Base-by-base conservation (phyloP, 2,113 vertebrate genomes). In the Odocoileus virginianus region DNA sequence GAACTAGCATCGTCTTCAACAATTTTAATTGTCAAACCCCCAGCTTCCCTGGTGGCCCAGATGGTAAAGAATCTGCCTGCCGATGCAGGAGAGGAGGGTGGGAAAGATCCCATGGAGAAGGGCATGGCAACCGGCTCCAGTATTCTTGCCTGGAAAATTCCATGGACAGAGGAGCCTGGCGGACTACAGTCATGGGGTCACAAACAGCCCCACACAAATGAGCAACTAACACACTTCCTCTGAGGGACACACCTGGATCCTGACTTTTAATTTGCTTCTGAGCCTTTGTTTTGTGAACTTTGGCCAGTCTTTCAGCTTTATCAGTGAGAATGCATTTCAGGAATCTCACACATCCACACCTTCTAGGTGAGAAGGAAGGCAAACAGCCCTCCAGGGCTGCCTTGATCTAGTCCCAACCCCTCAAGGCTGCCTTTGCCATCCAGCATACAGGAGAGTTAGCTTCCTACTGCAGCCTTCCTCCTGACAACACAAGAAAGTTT, bases 21-120 rank as follows among this genome's bases (percentile, higher is more conserved):
- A 43, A 40, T 92, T 95, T 94, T 47, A 89, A 58, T 79, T 83
- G 11, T 84, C 95, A 87, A 79, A 95, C 33, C 6, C 67, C 67
- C 2, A 74, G 71, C 40, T 43, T 76, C 71, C 23, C 71, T 27
- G 40, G 71, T 43, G 40, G 40, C 71, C 27, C 71, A 43, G 36
- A 27, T 3, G 40, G 71, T 43, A 27, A 76, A 43, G 71, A 43
- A 25, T 43, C 40, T 43, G 71, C 40, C 71, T 74, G 67, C 19
- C 67, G 14, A 5, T 76, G 71, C 71, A 43, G 40, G 12, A 76
- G 71, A 76, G 0, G 2, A 27, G 6, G 71, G 36, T 27, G 47
- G 47, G 47, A 50, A 50, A 15, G 71, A 76, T 43, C 71, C 40
- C 71, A 9, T 27, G 71, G 71, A 76, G 23, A 27, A 7, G 71